Conservation (phyloP, 30 jellyfish, hydroid and myxozoan genomes). For the Turritopsis dohrnii region DNA sequence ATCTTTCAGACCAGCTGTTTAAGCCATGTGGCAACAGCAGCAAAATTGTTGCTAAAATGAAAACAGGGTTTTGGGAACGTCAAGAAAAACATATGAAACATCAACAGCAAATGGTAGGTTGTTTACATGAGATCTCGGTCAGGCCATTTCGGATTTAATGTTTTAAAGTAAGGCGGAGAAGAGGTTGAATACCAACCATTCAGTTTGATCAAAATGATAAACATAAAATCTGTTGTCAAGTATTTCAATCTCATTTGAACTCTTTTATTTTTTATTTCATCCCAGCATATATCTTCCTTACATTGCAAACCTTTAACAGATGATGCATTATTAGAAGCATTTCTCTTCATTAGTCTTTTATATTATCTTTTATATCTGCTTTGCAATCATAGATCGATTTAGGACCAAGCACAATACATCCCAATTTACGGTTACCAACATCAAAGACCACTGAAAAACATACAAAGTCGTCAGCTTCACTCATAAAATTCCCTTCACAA, state of each 20-base stretch:
- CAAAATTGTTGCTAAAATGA: constrained; percentile 65
- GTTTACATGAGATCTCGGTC: no score
- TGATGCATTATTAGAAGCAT: no score
- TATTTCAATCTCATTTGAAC: no score
- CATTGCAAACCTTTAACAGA: no score
- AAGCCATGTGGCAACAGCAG: constrained; percentile 61
- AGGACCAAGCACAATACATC: constrained; percentile 26
- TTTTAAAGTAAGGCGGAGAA: no score
- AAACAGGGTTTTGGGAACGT: constrained; percentile 79
- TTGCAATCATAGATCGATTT: not conserved
- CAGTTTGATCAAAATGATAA: no score
- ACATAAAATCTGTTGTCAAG: no score
- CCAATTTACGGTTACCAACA: not conserved
- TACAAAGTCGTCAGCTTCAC: not conserved
- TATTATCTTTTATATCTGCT: not conserved
- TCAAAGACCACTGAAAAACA: not conserved
- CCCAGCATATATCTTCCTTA: no score
- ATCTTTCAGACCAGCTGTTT: constrained; percentile 14
- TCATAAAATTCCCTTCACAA: not conserved
- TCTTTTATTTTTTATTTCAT: no score
- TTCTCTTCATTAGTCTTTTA: no score
- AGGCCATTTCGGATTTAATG: no score
- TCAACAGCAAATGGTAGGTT: constrained; percentile 66
- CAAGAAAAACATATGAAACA: constrained; percentile 52
- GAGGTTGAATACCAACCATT: no score